A percentile compares a stretch with the other conserved stretches of the same genome.
Evolutionary conservation across 2,113 vertebrate species (phyloP).

Genomic region (Okapia johnstoni): DNA sequence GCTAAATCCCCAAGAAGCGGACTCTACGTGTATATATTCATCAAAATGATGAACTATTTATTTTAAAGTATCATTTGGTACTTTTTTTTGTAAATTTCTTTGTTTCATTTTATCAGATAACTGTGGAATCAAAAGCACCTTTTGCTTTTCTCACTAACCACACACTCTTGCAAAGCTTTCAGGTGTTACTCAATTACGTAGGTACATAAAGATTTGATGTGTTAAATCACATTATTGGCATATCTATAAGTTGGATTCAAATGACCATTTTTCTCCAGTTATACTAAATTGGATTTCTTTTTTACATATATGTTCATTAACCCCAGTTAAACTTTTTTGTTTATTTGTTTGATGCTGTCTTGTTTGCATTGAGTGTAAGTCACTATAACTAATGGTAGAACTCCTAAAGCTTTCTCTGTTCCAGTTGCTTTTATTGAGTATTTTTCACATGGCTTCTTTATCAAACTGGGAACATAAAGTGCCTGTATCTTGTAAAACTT

Average conservation of each 20-base stretch:
- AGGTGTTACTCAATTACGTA: slow-evolving; percentile 19
- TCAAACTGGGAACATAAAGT: slow-evolving; percentile 77
- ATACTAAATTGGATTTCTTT: slow-evolving; percentile 50
- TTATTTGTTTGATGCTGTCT: slow-evolving; percentile 56
- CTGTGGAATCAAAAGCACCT: slow-evolving; percentile 73
- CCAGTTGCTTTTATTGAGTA: slow-evolving; percentile 62
- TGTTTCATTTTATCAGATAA: slow-evolving; percentile 78
- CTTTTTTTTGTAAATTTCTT: slow-evolving; percentile 81
- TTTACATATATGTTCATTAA: slow-evolving; percentile 51
- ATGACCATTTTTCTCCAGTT: slow-evolving; percentile 52
- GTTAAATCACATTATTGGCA: slow-evolving; percentile 41
- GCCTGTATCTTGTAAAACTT: slow-evolving; percentile 74
- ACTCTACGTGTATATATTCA: slow-evolving; percentile 83
- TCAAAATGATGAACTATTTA: slow-evolving; percentile 89
- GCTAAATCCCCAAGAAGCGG: slow-evolving; percentile 63
- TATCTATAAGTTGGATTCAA: slow-evolving; percentile 57
- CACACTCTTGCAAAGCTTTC: slow-evolving; percentile 60
- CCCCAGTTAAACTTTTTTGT: slow-evolving; percentile 57
- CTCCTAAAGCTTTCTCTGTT: slow-evolving; percentile 56
- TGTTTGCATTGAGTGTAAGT: slow-evolving; percentile 53
- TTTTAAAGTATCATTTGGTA: slow-evolving; percentile 86
- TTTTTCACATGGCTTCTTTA: slow-evolving; percentile 68
- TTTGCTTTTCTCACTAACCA: slow-evolving; percentile 67
- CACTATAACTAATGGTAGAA: slow-evolving; percentile 53
- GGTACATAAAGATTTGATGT: slow-evolving; percentile 41